Conservation (phyloP, 2,888 invertebrate species). For the Clanis bilineata region DNA sequence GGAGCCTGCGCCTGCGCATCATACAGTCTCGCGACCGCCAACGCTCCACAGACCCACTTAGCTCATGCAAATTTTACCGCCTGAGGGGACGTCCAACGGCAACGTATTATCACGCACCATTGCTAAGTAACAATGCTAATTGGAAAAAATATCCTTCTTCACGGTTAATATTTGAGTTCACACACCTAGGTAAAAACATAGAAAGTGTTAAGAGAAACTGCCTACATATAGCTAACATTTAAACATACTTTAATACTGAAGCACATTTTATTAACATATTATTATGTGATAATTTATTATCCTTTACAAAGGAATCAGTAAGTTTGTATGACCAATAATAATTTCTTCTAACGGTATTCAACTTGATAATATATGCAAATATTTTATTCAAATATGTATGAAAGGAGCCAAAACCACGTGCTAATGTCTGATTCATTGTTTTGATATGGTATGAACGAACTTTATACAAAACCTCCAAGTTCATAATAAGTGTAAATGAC, state of each 20-base stretch:
- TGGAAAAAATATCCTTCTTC: constrained; percentile 40
- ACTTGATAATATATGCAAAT: neutral
- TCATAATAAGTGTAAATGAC: neutral
- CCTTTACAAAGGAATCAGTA: neutral
- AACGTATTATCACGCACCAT: constrained; percentile 40
- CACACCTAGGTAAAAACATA: neutral
- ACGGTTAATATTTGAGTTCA: constrained; percentile 12
- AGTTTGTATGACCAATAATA: neutral
- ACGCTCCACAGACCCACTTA: constrained; percentile 56
- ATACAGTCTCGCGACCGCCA: constrained; percentile 32
- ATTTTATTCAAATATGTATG: neutral
- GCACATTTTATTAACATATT: neutral
- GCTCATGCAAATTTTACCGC: constrained; percentile 48
- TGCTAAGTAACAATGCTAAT: constrained; percentile 46
- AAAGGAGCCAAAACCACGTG: neutral
- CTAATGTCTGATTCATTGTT: neutral
- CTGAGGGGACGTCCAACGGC: constrained; percentile 41
- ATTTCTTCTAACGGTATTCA: neutral
- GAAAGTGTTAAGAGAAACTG: constrained; percentile 4
- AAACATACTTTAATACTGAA: too few species aligned
- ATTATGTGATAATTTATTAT: neutral
- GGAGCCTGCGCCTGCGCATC: constrained; percentile 48
- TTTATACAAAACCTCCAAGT: neutral
- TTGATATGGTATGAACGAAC: neutral
- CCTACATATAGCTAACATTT: neutral